Evolutionary conservation across 2,888 invertebrate genomes (phyloP).

Genomic region (Tuta absoluta): DNA sequence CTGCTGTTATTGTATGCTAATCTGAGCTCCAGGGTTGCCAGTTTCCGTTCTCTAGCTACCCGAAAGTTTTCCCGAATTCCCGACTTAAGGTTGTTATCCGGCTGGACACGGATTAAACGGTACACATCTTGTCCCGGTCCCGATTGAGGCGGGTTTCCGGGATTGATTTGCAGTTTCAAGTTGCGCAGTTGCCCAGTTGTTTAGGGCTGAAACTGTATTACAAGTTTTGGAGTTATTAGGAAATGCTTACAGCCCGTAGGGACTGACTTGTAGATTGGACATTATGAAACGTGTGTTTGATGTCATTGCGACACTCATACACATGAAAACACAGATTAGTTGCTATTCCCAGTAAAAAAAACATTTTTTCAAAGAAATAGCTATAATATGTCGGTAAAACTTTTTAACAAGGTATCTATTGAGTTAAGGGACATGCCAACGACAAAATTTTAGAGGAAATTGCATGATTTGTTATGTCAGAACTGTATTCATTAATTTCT

Average conservation of each 20-base stretch:
- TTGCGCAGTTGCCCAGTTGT: neutral
- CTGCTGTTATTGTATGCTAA: slow-evolving; percentile 79
- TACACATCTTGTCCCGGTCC: slow-evolving; percentile 4
- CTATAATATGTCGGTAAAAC: too few relatives aligned
- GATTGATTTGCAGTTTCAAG: slow-evolving; percentile 12
- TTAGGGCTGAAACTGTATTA: slow-evolving; percentile 4
- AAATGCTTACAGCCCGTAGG: neutral
- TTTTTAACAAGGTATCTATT: too few relatives aligned
- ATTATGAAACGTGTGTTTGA: neutral
- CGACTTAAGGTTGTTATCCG: slow-evolving; percentile 5
- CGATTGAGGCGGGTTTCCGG: slow-evolving; percentile 11
- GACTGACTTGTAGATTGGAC: neutral
- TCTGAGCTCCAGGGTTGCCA: slow-evolving; percentile 46
- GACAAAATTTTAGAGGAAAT: too few relatives aligned
- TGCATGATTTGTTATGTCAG: too few relatives aligned
- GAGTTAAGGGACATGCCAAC: too few relatives aligned
- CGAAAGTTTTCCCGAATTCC: slow-evolving; percentile 23
- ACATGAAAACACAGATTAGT: too few relatives aligned
- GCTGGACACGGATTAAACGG: slow-evolving; percentile 56
- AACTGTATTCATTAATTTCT: too few relatives aligned
- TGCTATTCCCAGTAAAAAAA: too few relatives aligned
- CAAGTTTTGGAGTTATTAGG: neutral
- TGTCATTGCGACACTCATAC: too few relatives aligned
- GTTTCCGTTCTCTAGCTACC: neutral
- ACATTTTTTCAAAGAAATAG: too few relatives aligned